A percentile compares a stretch with the other conserved stretches of the same genome.
These are phyloP conservation scores for Ricordea florida DNA, from an alignment of 92 coral and sea anemone genomes.

Conservation along the genomic window DNA sequence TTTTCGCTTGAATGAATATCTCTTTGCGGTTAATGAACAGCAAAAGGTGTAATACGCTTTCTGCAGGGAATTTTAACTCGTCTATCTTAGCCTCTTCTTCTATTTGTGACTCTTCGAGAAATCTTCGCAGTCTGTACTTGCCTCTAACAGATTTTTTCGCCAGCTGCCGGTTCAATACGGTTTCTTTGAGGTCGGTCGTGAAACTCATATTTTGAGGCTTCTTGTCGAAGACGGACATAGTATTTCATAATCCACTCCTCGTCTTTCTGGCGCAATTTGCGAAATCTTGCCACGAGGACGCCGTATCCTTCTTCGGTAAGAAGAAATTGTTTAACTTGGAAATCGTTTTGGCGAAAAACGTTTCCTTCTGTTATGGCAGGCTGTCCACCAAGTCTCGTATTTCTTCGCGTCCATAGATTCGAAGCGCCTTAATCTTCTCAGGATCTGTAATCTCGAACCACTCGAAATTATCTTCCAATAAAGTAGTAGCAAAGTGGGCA, in stretches of 20 bases:
- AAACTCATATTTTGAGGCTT: background rate
- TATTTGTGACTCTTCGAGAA: background rate
- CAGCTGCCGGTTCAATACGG: background rate
- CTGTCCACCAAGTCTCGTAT: conserved; percentile 3
- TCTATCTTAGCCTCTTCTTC: background rate
- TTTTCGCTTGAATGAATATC: too few species aligned
- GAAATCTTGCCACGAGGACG: background rate
- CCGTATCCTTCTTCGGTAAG: background rate
- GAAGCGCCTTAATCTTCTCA: background rate
- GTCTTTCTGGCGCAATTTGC: background rate
- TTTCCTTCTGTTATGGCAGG: background rate
- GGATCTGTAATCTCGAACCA: background rate
- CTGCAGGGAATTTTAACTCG: background rate
- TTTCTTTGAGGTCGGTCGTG: conserved; percentile 4
- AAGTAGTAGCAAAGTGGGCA: too few species aligned
- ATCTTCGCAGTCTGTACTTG: background rate
- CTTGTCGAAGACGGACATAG: conserved; percentile 17
- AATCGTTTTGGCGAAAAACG: background rate
- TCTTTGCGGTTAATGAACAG: too few species aligned
- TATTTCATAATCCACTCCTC: too few species aligned
- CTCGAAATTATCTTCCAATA: conserved; percentile 3
- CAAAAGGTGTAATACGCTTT: background rate
- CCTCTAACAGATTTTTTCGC: background rate
- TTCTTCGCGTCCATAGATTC: background rate
- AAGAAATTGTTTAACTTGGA: background rate